Evolutionary conservation across 2,888 invertebrate species (phyloP), one percentile per base, ranked within the genome.

Genomic region (Cotesia congregata): DNA sequence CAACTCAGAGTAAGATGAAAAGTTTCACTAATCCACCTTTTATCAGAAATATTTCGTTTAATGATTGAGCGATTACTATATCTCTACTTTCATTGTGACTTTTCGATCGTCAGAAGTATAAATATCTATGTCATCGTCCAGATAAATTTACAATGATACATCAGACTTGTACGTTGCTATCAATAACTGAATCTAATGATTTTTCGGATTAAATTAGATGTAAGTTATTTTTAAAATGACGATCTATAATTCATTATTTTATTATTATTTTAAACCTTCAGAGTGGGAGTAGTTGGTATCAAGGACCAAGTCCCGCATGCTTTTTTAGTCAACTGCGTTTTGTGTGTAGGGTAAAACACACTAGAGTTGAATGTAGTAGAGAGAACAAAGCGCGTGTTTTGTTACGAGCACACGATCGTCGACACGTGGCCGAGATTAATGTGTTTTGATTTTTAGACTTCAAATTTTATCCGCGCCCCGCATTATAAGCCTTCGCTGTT

Each of bases 401-500:
- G 83, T 84, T 82, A 83, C 84, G 85, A 83, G 85, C 86, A 86
- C 86, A 87, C 86, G 88, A 88, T 88, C 86, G 82, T 79, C 73
- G 88, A 85, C 89, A 89, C 89, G 89, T 89, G 89, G 78, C 87
- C 76, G 82, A 86, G 88, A 89, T 89, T 88, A 89, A 88, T 88
- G 88, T 89, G 88, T 89, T 89, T 89, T 89, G 89, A 89, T 89
- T 89, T 89, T 88, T 88, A 87, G 88, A 88, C 87, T 88, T 85
- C 80, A 84, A 83, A 87, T 89, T 87, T 85, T 86, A 84, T 80
- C 77, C 82, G 78, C 77, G 78, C 84, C 79, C 79, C 78, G 50
- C 9, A 12, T 50, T 50, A 76, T 83, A 85, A 85, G 84, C 85
- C 85, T 84, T 83, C 83, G 68, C 77, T 76, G 62, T 30, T 40